Conservation (phyloP, 37 sponge, comb jelly and placozoan species). For the Geodia barretti region DNA sequence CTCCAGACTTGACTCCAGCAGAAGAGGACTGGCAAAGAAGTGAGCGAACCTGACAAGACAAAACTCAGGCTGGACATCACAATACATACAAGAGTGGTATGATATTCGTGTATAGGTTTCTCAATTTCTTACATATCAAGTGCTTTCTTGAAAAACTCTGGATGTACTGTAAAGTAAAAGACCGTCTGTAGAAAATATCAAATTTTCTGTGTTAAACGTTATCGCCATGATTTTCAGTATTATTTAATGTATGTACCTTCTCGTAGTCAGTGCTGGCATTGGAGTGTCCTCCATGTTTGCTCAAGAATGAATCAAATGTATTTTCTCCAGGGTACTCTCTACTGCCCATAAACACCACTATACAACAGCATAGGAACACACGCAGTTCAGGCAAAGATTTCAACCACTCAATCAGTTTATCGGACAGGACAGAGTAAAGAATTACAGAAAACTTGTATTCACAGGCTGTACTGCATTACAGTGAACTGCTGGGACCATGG, state of each 20-base stretch:
- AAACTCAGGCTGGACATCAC: neutral
- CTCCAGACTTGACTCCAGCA: slow-evolving; percentile 43
- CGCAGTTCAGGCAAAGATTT: no score
- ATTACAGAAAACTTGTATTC: no score
- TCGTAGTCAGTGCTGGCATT: slow-evolving; percentile 78
- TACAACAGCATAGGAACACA: no score
- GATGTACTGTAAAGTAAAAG: slow-evolving; percentile 44
- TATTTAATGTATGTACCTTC: slow-evolving; percentile 16
- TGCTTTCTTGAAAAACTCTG: slow-evolving; percentile 27
- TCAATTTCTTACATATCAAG: slow-evolving; percentile 59
- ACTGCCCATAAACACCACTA: slow-evolving; percentile 87
- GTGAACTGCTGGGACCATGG: no score
- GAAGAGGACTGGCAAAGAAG: slow-evolving; percentile 70
- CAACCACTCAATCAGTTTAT: no score
- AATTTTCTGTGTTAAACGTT: neutral
- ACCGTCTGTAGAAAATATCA: slow-evolving; percentile 35
- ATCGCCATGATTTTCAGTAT: neutral
- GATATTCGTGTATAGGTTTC: neutral
- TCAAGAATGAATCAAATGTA: slow-evolving; percentile 54
- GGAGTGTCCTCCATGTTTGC: slow-evolving; percentile 64
- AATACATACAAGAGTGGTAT: neutral
- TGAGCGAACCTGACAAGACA: slow-evolving; percentile 62
- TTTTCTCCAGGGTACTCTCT: slow-evolving; percentile 81
- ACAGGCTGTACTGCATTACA: no score
- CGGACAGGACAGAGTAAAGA: no score